These are phyloP conservation scores for Gasterosteus aculeatus DNA, from an alignment of 2,113 vertebrate species.

Conservation along the genomic window DNA sequence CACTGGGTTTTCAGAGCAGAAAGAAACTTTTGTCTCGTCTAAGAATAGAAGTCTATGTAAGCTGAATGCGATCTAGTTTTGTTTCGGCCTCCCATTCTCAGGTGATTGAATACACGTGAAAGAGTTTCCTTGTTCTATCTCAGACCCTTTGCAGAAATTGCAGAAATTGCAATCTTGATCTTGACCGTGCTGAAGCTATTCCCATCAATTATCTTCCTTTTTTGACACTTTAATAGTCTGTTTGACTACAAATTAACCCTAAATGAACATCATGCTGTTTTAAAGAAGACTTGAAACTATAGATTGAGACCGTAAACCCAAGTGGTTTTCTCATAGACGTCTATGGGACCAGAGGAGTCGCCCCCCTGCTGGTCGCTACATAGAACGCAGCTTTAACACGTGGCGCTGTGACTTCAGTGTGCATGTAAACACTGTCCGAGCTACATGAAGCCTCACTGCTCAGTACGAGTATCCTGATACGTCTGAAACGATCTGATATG, in stretches of 20 bases:
- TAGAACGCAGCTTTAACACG: no score
- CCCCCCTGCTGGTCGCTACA: no score
- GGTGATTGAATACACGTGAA: not conserved
- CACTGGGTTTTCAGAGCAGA: constrained; percentile 22
- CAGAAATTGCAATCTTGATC: not conserved
- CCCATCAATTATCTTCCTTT: no score
- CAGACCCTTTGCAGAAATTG: not conserved
- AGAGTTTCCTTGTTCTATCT: not conserved
- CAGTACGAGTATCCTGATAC: not conserved
- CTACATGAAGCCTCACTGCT: not conserved
- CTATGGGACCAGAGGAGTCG: no score
- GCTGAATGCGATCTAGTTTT: constrained; percentile 35
- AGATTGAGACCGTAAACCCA: no score
- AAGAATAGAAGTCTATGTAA: constrained; percentile 5
- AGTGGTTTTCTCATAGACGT: no score
- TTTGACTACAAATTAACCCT: no score
- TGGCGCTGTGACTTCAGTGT: no score
- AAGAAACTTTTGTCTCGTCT: constrained; percentile 26
- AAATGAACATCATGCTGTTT: no score
- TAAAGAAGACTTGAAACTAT: no score
- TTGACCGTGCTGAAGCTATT: not conserved
- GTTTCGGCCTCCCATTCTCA: not conserved
- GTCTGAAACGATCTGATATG: not conserved
- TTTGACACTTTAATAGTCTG: no score
- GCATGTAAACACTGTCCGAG: no score